Evolutionary conservation across 2,888 invertebrate genomes (phyloP).

Genomic region (Emmelina monodactyla): DNA sequence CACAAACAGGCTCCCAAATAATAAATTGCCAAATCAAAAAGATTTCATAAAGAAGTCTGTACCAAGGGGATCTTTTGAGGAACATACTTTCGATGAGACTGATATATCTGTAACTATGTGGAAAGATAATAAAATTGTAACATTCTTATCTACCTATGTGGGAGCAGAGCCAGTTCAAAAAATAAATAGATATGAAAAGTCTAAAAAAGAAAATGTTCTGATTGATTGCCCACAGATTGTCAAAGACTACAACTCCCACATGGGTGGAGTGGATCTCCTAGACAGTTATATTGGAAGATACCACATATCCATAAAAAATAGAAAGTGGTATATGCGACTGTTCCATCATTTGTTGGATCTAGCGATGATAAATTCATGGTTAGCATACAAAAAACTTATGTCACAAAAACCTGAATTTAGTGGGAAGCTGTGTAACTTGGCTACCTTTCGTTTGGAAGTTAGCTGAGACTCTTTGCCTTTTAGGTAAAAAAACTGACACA

Average conservation of each 20-base stretch:
- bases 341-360: constrained; percentile 2
- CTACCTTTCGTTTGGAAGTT: constrained; percentile 3
- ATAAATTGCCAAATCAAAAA: constrained; percentile 14
- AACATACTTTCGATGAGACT: constrained; percentile 5
- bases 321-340: constrained; percentile 7
- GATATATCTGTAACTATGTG: constrained; percentile 10
- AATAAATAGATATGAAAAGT: constrained; percentile 2
- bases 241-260: constrained; percentile 3
- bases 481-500: constrained; percentile 3
- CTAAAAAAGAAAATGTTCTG: not conserved
- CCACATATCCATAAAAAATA: constrained; percentile 1
- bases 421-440: constrained; percentile 5
- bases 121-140: constrained; percentile 9
- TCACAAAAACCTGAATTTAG: constrained; percentile 6
- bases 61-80: constrained; percentile 13
- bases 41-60: constrained; percentile 12
- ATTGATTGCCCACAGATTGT: constrained; percentile 4
- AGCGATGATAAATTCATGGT: constrained; percentile 3
- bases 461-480: not conserved
- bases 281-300: constrained; percentile 4
- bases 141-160: constrained; percentile 7
- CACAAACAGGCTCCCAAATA: constrained; percentile 14
- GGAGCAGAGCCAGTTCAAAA: constrained; percentile 4
- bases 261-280: constrained; percentile 6
- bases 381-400: constrained; percentile 4